Base-by-base conservation (phyloP, 2,113 vertebrate genomes). In the Psilopogon haemacephalus region DNA sequence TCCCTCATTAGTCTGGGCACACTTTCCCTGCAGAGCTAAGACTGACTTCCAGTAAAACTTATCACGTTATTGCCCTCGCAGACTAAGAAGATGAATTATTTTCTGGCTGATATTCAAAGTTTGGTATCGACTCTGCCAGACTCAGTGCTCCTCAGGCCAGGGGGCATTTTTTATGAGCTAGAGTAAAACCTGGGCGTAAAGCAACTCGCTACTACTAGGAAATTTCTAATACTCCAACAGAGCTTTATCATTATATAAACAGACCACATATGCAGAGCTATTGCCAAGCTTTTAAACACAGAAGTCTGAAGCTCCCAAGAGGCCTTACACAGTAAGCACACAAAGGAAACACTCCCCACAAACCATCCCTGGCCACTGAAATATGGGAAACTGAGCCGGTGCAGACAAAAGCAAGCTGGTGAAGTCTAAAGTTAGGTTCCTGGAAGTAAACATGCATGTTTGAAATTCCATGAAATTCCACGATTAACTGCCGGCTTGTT, bases 401-500 rank as follows among this genome's bases (percentile, higher is more conserved):
- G 71, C 54, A 83, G 68, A 78, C 7, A 6, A 92, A 94, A 90
- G 89, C 35, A 33, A 86, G 85, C 89, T 78, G 80, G 33, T 50
- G 56, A 85, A 76, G 68, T 42, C 65, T 89, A 65, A 88, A 90
- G 91, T 81, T 52, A 78, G 83, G 75, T 62, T 91, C 84, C 55
- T 86, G 80, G 83, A 94, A 94, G 78, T 87, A 94, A 95, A 95
- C 83, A 89, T 0, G 8, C 83, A 54, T 63, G 88, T 94, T 58
- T 92, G 84, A 94, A 92, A 94, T 95, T 88, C 95, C 88, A 87
- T 4, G 71, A 93, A 92, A 94, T 95, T 86, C 95, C 88, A 85
- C 4, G 11, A 86, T 95, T 60, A 92, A 92, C 80, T 65, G 52
- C 2, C 1, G 65, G 55, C 73, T 91, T 15, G 50, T 65, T 89